Base-by-base conservation (phyloP, 2,888 invertebrate genomes). In the Anarsia innoxiella region DNA sequence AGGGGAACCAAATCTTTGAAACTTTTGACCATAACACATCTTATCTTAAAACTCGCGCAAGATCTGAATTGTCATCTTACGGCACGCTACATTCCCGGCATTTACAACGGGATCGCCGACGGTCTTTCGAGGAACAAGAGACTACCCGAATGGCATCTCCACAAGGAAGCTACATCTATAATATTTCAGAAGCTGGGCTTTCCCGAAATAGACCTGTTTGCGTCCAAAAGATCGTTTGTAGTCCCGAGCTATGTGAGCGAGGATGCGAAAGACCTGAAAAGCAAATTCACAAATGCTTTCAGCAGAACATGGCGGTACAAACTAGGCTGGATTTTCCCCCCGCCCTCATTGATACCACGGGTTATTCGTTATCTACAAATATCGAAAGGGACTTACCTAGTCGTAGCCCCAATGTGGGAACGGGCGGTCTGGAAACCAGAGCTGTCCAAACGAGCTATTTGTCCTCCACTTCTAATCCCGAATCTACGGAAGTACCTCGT, bases 311-410 rank as follows among this genome's bases (percentile, higher is more conserved):
- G 50, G 50, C 2, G 38, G 0, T 45, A 33, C 42, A 39, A 12
- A 3, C 41, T 51, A 1, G 48, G 41, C 1, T 50, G 45, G 48
- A 25, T 51, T 2, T 53, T 56, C 31, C 50, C 51, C 3, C 53
- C 53, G 1, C 52, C 53, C 3, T 31, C 35, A 5, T 31, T 53
- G 12, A 48, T 56, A 3, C 53, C 47, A 1, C 29, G 34, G 6
- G 49, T 49, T 2, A 26, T 53, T 2, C 14, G 12, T 4, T 50
- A 55, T 23, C 39, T 53, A 6, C 39, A 47, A 10, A 12, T 12
- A 12, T 36, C 47, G 1, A 36, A 10, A 12, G 49, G 52, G 1
- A 31, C 11, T 9, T 51, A 43, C 31, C 25, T 49, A 3, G 1
- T 53, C 2, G 35, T 51, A 4, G 48, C 33, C 0, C 50, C 51